A percentile compares a stretch with the other conserved stretches of the same genome.
Evolutionary conservation across 1,140 invertebrate genomes (phyloP).

Genomic region (Drosophila azteca): DNA sequence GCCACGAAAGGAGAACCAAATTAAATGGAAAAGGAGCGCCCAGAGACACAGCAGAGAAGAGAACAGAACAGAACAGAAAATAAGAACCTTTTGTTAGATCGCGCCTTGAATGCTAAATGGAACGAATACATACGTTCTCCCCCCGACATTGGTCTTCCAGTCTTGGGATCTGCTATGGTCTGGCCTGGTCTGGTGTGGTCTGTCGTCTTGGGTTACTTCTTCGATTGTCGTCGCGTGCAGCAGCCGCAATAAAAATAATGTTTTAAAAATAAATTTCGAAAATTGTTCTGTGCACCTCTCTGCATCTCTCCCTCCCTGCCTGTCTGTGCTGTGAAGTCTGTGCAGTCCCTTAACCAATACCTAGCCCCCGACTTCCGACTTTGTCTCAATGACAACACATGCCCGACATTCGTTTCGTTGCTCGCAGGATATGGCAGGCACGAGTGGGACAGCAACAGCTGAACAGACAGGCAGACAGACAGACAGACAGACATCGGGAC

Average conservation of each 20-base stretch:
- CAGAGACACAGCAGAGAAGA: not conserved
- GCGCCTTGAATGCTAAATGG: constrained; percentile 65
- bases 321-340: not conserved
- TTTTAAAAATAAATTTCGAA: constrained; percentile 73
- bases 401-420: constrained; percentile 31
- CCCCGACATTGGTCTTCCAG: constrained; percentile 8
- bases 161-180: no score
- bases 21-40: constrained; percentile 13
- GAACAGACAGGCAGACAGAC: not conserved
- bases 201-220: constrained; percentile 13
- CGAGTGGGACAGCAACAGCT: constrained; percentile 19
- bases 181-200: no score
- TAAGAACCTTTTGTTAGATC: constrained; percentile 40
- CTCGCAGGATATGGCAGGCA: constrained; percentile 33
- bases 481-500: not conserved
- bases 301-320: no score
- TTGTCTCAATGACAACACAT: constrained; percentile 10
- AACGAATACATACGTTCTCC: not conserved
- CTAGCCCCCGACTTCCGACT: constrained; percentile 9
- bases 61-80: constrained; percentile 3
- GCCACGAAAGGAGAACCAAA: constrained; percentile 9
- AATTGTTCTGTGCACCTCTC: constrained; percentile 16
- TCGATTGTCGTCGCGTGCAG: constrained; percentile 58
- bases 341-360: not conserved
- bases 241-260: constrained; percentile 76